These are phyloP conservation scores for Nematostella vectensis DNA, from an alignment of 92 coral and sea anemone genomes.

Conservation along the genomic window DNA sequence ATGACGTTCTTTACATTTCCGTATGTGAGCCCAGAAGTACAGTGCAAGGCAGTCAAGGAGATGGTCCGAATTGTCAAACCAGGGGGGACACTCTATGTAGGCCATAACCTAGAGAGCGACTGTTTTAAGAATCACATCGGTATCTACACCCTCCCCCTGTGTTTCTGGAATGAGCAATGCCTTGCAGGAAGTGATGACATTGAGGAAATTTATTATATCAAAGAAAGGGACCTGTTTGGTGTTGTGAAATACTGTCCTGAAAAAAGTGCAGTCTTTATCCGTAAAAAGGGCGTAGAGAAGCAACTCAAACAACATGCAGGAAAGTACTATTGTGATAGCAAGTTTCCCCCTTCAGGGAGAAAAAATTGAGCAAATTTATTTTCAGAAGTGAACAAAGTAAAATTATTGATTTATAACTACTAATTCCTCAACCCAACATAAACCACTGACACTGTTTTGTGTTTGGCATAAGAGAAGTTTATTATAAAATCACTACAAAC, in stretches of 20 bases:
- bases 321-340: constrained; percentile 20
- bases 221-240: constrained; percentile 37
- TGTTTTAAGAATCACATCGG: constrained; percentile 42
- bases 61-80: constrained; percentile 51
- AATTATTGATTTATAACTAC: too few species aligned
- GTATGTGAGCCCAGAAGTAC: constrained; percentile 45
- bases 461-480: too few species aligned
- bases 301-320: constrained; percentile 9
- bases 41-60: constrained; percentile 46
- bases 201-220: constrained; percentile 26
- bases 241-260: constrained; percentile 38
- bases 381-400: too few species aligned
- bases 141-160: constrained; percentile 37
- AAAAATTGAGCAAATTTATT: too few species aligned
- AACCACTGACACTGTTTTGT: too few species aligned
- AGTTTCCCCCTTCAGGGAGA: constrained; percentile 30
- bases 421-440: too few species aligned
- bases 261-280: constrained; percentile 41
- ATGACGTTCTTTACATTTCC: constrained; percentile 62
- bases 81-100: constrained; percentile 44
- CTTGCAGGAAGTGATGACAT: constrained; percentile 16
- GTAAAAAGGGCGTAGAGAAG: constrained; percentile 26
- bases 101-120: constrained; percentile 45
- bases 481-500: too few species aligned
- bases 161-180: constrained; percentile 52